Evolutionary conservation across 2,888 invertebrate genomes (phyloP), one percentile per base, ranked within the genome.

Genomic region (Micoletzkya japonica): DNA sequence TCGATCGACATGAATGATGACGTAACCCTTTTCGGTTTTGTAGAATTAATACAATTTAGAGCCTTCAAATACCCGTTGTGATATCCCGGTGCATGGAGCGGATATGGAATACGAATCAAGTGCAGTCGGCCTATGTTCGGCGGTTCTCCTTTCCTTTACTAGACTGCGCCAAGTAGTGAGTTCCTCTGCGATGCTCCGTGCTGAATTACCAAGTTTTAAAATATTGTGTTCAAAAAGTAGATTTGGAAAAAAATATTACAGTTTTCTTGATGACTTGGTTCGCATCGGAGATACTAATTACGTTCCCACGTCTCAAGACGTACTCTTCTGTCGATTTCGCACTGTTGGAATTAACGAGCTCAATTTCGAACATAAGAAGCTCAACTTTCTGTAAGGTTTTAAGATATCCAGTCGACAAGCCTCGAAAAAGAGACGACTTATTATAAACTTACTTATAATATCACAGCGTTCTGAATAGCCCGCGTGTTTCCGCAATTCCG

Each of bases 301-400:
- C 57, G 67, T 73, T 10, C 81, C 81, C 17, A 80, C 75, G 7
- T 72, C 73, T n/a, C 78, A 79, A 44, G 81, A 81, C 64, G 78
- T 81, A 56, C 73, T 81, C 20, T 91, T 76, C 32, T 78, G 80
- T 59, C 72, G 80, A 4, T 73, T 74, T 57, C 73, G 76, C 0
- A 80, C 80, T 0, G 76, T 74, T 0, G 80, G 80, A 32, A 78
- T 79, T 32, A 74, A 74, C 32, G 76, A 79, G 32, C 71, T 80
- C 17, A 71, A 68, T 0, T 80, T 80, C 61, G 70, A 61, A 20
- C 73, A 77, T 50, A 78, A 77, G 39, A 72, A 74, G 28, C 72
- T 80, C 66, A 71, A 72, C n/a, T 80, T 80, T 72, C 73, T 70
- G 80, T 79, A 24, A 63, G 71, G 52, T 4, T 1, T 14, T 58